Conservation (phyloP, 2,113 vertebrate species). For the Oryctolagus cuniculus region DNA sequence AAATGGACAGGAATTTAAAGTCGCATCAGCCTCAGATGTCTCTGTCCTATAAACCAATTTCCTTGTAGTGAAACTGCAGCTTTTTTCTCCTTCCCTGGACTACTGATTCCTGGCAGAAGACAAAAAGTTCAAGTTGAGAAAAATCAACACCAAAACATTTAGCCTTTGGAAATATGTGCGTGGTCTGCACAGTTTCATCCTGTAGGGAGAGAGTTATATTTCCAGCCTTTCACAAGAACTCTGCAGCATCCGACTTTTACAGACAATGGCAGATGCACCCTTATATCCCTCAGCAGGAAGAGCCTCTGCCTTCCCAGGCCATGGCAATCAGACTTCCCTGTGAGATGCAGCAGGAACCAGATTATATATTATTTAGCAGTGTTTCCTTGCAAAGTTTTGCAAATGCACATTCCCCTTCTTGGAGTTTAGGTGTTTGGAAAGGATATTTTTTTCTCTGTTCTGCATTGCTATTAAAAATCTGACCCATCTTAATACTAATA, state of each 20-base stretch:
- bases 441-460: neutral
- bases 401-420: neutral
- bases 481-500: neutral
- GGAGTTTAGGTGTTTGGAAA: neutral
- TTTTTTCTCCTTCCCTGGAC: neutral
- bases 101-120: conserved; percentile 26
- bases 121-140: conserved; percentile 54
- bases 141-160: conserved; percentile 36
- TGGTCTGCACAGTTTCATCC: conserved; percentile 3
- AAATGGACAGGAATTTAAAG: neutral
- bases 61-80: neutral
- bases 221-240: neutral
- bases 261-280: neutral
- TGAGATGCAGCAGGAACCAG: neutral
- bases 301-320: neutral
- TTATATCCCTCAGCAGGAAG: neutral
- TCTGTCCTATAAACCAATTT: neutral
- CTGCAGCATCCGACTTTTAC: neutral
- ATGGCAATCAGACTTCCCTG: no score
- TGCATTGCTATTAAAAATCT: neutral
- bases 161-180: neutral
- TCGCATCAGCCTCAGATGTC: no score
- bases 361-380: neutral
- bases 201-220: neutral
- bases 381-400: conserved; percentile 49